Evolutionary conservation across 1,140 invertebrate genomes (phyloP), one percentile per base, ranked within the genome.

Genomic region (Ceratina calcarata): DNA sequence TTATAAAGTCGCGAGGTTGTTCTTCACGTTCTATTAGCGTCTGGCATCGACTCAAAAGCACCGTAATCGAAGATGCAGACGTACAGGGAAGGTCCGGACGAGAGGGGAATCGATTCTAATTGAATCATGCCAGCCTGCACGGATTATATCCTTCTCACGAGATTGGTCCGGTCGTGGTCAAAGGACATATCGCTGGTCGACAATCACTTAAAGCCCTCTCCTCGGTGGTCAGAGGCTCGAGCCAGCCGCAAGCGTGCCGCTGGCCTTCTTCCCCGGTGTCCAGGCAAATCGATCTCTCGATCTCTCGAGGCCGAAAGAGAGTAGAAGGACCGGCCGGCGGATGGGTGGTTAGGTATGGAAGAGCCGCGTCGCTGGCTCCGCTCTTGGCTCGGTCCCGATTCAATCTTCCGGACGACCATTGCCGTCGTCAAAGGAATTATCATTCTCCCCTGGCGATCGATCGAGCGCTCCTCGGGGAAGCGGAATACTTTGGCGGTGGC

Each of bases 121-220:
- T 68, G 75, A 78, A 81, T 78, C 68, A 81, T 45, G 45, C 53
- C 61, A 81, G 49, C 65, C 75, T 57, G 76, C 55, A 60, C 53
- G 61, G 75, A 81, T 81, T 81, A 81, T 81, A 69, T 77, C 73
- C 66, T 77, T 81, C 79, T 81, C 79, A 70, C 60, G 79, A 70
- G 74, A 81, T 81, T 70, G 73, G 73, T 80, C 49, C 65, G 65
- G 65, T 51, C 51, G 65, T 65, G 73, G 73, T 81, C 79, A 81
- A 81, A 79, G 78, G 78, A 81, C 79, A 70, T 78, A 77, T 77
- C 73, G 51, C 67, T 72, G 64, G 67, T 67, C 64, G 76, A 73
- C 80, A 53, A 82, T 82, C 76, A 82, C 80, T 82, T 73, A 79
- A 67, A 65, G 76, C 24, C 20, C 76, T 73, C 76, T 82, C 64